A percentile compares a stretch with the other conserved stretches of the same genome.
Conservation (phyloP, 1,140 invertebrate species). For the Zaprionus lachaisei region DNA sequence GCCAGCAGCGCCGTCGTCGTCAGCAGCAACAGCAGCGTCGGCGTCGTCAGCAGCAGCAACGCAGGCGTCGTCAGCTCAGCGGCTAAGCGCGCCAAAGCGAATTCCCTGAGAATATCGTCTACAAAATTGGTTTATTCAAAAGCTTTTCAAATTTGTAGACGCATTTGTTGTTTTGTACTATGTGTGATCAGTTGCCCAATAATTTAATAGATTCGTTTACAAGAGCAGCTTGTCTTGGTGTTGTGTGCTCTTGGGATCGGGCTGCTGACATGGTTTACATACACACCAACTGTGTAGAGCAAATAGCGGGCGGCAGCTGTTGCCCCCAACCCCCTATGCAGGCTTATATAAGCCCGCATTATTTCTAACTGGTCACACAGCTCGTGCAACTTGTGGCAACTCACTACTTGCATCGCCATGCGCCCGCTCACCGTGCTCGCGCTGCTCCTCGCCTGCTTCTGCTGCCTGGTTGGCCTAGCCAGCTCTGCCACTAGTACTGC, state of each 20-base stretch:
- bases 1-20: slow-evolving; percentile 9
- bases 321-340: not conserved
- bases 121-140: not conserved
- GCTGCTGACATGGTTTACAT: not conserved
- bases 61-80: not conserved
- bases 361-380: not conserved
- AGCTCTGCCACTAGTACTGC: not conserved
- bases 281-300: not conserved
- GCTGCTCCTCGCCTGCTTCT: not conserved
- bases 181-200: not conserved
- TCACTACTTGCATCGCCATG: not conserved
- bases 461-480: not conserved
- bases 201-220: not conserved
- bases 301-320: not conserved
- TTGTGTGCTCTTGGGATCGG: not conserved
- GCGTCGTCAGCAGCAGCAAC: slow-evolving; percentile 2
- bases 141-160: not conserved
- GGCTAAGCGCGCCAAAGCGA: slow-evolving; percentile 1
- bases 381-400: not conserved
- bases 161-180: too few relatives aligned
- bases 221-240: not conserved
- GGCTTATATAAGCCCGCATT: not conserved
- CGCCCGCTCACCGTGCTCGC: not conserved
- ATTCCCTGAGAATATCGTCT: not conserved
- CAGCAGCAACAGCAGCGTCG: not conserved